Evolutionary conservation across 2,797 vertebrate species (phyloP).

Genomic region (Amniataba percoides): DNA sequence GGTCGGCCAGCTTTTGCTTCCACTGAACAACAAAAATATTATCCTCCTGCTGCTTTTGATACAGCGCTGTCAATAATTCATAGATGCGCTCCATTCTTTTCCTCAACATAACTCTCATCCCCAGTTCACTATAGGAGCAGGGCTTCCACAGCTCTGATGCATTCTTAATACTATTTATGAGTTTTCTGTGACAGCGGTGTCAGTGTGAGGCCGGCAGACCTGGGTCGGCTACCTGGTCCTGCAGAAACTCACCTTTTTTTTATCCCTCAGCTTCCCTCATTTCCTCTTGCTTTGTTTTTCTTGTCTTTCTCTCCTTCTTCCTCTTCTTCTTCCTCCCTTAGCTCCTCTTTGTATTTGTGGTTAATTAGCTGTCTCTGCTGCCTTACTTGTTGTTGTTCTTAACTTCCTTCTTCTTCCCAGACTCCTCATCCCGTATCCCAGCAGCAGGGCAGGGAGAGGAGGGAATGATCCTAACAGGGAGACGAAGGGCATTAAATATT

Average conservation of each 20-base stretch:
- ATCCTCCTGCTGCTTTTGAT: slow-evolving; percentile 66
- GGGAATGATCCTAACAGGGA: slow-evolving; percentile 81
- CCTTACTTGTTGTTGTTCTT: background rate
- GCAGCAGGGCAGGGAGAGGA: slow-evolving; percentile 66
- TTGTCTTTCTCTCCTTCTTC: slow-evolving; percentile 72
- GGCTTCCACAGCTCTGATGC: slow-evolving; percentile 69
- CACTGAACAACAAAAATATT: slow-evolving; percentile 64
- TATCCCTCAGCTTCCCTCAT: background rate
- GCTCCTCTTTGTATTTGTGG: background rate
- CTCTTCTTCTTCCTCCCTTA: slow-evolving; percentile 41
- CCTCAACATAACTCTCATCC: slow-evolving; percentile 58
- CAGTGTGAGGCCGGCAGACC: slow-evolving; percentile 34
- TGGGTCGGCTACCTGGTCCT: slow-evolving; percentile 19
- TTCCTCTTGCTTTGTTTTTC: slow-evolving; percentile 60
- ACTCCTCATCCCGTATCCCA: slow-evolving; percentile 30
- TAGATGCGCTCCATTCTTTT: slow-evolving; percentile 46
- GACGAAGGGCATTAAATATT: slow-evolving; percentile 89
- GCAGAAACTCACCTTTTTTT: slow-evolving; percentile 19
- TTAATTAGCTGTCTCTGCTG: slow-evolving; percentile 29
- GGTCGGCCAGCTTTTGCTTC: slow-evolving; percentile 39
- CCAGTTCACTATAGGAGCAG: slow-evolving; percentile 60
- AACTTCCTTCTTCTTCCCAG: slow-evolving; percentile 2
- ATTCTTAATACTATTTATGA: slow-evolving; percentile 83
- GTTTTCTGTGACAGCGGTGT: slow-evolving; percentile 64
- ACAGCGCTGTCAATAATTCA: slow-evolving; percentile 74